Evolutionary conservation across 1,140 invertebrate genomes (phyloP), one percentile per base, ranked within the genome.

Genomic region (Delia radicum): DNA sequence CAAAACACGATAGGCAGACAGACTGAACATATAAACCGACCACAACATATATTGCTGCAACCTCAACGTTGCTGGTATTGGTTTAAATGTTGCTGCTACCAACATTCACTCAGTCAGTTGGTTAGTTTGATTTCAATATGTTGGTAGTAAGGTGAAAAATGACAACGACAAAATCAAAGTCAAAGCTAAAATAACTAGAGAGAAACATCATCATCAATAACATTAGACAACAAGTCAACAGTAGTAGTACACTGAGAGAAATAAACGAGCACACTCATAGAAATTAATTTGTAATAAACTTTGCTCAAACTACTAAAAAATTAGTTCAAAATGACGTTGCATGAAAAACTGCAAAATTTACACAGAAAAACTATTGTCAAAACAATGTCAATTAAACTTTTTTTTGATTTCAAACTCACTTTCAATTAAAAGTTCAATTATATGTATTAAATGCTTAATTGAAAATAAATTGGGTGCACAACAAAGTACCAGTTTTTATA

Each of bases 131-230:
- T 21, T 55, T 55, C 21, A n/a, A n/a, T 21, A 55, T 55, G 48
- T 55, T 55, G n/a, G n/a, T n/a, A n/a, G 48, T 21, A 55, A 55
- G 48, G 48, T 55, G 48, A 55, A 55, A 55, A 55, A 55, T 55
- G 10, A 55, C 15, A 33, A 33, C 4, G 12, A 33, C 15, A 55
- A 55, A 55, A 55, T 55, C 48, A 55, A 55, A 55, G 48, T 55
- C n/a, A 55, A n/a, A 55, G 5, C 48, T 6, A 55, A 0, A 55
- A 55, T 4, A 55, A 2, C 46, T n/a, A 48, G 6, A 33, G 18
- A 48, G n/a, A 42, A 42, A 42, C 37, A 42, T 42, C 21, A 55
- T 18, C 48, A 55, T 55, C 48, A 55, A 55, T 55, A 55, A 55
- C 10, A 55, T 55, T 55, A 21, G n/a, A 55, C 21, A 55, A 55